Evolutionary conservation across 2,797 vertebrate genomes (phyloP).

Genomic region (Poecilia gillii): DNA sequence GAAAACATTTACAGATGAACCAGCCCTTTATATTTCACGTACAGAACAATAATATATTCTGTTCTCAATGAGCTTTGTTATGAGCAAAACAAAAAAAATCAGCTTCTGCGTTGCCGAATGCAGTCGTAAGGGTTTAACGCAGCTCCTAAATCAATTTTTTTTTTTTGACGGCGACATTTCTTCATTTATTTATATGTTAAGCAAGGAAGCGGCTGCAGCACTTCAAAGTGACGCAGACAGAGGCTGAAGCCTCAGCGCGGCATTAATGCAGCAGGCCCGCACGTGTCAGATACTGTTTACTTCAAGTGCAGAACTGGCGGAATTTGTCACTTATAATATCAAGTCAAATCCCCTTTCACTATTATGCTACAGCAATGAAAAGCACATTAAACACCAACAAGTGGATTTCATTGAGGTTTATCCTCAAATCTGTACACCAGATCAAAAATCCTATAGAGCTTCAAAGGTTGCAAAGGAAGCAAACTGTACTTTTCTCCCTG

Average conservation of each 20-base stretch:
- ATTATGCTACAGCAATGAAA: slow-evolving; percentile 7
- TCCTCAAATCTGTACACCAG: background rate
- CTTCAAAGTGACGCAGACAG: slow-evolving; percentile 30
- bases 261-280: slow-evolving; percentile 36
- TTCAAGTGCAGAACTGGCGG: slow-evolving; percentile 20
- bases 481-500: slow-evolving; percentile 8
- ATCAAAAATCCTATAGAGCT: background rate
- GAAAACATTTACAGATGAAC: background rate
- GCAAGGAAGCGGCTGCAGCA: slow-evolving; percentile 52
- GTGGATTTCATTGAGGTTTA: background rate
- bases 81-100: slow-evolving; percentile 14
- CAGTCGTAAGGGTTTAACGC: slow-evolving; percentile 22
- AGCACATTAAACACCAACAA: slow-evolving; percentile 7
- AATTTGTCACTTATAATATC: slow-evolving; percentile 42
- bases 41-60: background rate
- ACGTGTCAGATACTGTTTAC: slow-evolving; percentile 36
- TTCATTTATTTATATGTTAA: slow-evolving; percentile 19
- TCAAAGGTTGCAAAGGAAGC: slow-evolving; percentile 8
- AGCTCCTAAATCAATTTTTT: slow-evolving; percentile 54
- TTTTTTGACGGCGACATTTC: slow-evolving; percentile 56
- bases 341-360: slow-evolving; percentile 16
- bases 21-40: background rate
- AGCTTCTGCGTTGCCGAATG: slow-evolving; percentile 39
- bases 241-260: slow-evolving; percentile 23
- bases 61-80: slow-evolving; percentile 23